These are phyloP conservation scores for Sipha maydis DNA, from an alignment of 2,888 invertebrate genomes.

Conservation along the genomic window DNA sequence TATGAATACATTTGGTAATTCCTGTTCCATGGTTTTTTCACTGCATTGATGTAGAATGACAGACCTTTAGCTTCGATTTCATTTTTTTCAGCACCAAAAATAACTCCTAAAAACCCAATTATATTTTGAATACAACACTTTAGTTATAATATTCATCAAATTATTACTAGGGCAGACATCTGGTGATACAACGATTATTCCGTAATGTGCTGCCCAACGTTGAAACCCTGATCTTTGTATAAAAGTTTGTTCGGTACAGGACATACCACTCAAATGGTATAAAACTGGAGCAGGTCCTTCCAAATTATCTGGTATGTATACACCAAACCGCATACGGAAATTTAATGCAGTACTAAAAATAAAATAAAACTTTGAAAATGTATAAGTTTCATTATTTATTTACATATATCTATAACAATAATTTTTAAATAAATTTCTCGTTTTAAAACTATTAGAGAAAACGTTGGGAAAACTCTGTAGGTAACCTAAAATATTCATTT, in stretches of 20 bases:
- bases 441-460: neutral
- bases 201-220: constrained; percentile 85
- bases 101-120: constrained; percentile 29
- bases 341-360: constrained; percentile 75
- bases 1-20: constrained; percentile 97
- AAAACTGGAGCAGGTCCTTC: constrained; percentile 80
- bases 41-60: constrained; percentile 95
- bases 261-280: constrained; percentile 91
- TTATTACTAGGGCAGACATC: constrained; percentile 87
- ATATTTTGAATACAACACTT: neutral
- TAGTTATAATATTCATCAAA: neutral
- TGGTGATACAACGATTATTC: constrained; percentile 88
- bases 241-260: constrained; percentile 95
- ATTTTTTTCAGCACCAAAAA: constrained; percentile 36
- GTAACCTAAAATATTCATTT: no score
- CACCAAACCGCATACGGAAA: constrained; percentile 93
- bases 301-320: constrained; percentile 87
- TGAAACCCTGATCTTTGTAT: constrained; percentile 96
- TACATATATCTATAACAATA: neutral
- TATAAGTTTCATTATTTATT: neutral
- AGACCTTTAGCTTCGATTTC: constrained; percentile 67
- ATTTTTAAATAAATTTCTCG: neutral
- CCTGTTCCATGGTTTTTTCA: constrained; percentile 86
- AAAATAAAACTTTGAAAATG: neutral
- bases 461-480: no score